These are phyloP conservation scores for Apostichopus parvimensis DNA, from an alignment of 35 echinoderm and acorn worm genomes.

Conservation along the genomic window DNA sequence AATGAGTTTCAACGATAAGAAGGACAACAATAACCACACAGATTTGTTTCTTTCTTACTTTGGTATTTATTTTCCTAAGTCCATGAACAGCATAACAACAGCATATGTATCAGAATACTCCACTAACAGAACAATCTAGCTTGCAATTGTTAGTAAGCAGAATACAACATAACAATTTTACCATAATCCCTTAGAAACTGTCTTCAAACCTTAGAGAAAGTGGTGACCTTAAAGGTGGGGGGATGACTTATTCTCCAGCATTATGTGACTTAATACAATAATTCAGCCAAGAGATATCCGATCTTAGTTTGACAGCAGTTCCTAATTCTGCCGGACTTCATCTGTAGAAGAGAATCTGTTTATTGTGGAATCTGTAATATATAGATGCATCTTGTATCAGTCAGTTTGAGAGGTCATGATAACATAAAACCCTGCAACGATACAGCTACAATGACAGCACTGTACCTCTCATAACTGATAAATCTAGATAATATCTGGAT, in stretches of 20 bases:
- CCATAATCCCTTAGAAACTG: neutral
- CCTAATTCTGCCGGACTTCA: too few species aligned
- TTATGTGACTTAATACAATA: neutral
- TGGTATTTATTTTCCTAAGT: neutral
- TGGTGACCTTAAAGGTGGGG: neutral
- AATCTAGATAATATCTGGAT: too few species aligned
- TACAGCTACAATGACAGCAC: too few species aligned
- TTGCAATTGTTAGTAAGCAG: neutral
- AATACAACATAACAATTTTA: neutral
- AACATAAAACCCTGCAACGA: too few species aligned
- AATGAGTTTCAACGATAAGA: neutral
- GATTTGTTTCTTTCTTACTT: neutral
- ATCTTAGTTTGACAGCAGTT: too few species aligned
- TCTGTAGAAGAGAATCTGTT: too few species aligned
- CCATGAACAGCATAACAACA: neutral
- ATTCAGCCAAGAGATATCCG: too few species aligned
- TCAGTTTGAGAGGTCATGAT: too few species aligned
- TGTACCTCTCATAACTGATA: too few species aligned
- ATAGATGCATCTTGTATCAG: too few species aligned
- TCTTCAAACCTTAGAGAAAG: neutral
- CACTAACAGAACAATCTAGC: neutral
- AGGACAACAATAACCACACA: neutral
- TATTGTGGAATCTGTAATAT: too few species aligned
- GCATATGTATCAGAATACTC: neutral
- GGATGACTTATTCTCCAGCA: neutral